Evolutionary conservation across 37 sponge, comb jelly and placozoan genomes (phyloP).

Genomic region (Petrosia ficiformis): DNA sequence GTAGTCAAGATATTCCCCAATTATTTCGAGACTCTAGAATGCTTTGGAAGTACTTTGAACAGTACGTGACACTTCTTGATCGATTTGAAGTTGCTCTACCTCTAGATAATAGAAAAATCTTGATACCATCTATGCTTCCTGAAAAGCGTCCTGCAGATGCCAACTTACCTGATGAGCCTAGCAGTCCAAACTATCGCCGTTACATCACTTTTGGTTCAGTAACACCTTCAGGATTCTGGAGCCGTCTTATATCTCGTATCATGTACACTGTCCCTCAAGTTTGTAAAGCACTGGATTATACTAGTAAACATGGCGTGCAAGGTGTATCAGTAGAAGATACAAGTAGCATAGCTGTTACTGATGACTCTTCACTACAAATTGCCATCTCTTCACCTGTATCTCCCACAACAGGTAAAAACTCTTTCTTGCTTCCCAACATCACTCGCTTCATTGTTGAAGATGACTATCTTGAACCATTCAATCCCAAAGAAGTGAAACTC

Average conservation of each 20-base stretch:
- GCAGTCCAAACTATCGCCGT: slow-evolving; percentile 14
- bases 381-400: neutral
- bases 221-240: slow-evolving; percentile 74
- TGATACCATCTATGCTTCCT: slow-evolving; percentile 74
- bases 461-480: neutral
- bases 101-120: slow-evolving; percentile 30
- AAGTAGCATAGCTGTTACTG: neutral
- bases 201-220: slow-evolving; percentile 30
- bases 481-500: neutral
- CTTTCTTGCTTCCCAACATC: neutral
- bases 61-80: slow-evolving; percentile 63
- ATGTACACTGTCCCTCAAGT: slow-evolving; percentile 38
- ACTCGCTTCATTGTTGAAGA: neutral
- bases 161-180: neutral
- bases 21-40: slow-evolving; percentile 43
- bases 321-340: neutral
- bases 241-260: slow-evolving; percentile 59
- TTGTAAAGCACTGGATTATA: neutral
- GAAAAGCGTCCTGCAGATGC: slow-evolving; percentile 21
- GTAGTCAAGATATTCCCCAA: slow-evolving; percentile 15
- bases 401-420: neutral
- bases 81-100: slow-evolving; percentile 75
- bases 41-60: slow-evolving; percentile 31
- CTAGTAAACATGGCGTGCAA: neutral
- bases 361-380: neutral